Evolutionary conservation across 35 echinoderm and acorn worm species (phyloP).

Genomic region (Ptychodera flava): DNA sequence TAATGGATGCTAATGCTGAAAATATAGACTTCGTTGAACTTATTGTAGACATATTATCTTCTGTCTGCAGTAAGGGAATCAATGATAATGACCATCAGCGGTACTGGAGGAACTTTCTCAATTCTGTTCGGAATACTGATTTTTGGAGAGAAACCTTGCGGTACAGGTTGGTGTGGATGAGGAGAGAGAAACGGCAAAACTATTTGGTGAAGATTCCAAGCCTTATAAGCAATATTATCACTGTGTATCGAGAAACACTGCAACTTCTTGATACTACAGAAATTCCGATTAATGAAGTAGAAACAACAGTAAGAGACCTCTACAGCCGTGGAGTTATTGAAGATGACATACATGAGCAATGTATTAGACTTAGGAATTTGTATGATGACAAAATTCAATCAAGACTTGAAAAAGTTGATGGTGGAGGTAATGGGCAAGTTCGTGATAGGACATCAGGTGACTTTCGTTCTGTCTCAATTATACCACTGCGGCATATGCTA

Average conservation of each 20-base stretch:
- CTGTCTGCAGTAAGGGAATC: background rate
- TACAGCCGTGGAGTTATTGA: background rate
- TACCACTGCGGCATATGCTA: slow-evolving; percentile 25
- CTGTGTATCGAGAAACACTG: background rate
- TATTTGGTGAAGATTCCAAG: background rate
- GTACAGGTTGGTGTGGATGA: background rate
- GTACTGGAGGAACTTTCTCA: background rate
- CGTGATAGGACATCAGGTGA: slow-evolving; percentile 18
- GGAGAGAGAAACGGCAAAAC: background rate
- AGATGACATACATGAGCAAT: background rate
- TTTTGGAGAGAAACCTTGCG: background rate
- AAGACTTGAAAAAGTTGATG: background rate
- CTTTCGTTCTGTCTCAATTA: slow-evolving; percentile 28
- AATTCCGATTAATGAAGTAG: background rate
- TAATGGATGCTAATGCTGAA: too few species aligned
- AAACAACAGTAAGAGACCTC: background rate
- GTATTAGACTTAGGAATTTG: background rate
- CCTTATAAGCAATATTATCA: background rate
- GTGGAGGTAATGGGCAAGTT: background rate
- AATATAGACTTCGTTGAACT: too few species aligned
- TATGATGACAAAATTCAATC: too few species aligned
- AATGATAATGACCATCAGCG: background rate
- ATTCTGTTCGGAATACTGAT: background rate
- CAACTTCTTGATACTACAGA: background rate
- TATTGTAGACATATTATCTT: background rate